Evolutionary conservation across 2,797 vertebrate species (phyloP).

Genomic region (Mormyrus hasselquistii): DNA sequence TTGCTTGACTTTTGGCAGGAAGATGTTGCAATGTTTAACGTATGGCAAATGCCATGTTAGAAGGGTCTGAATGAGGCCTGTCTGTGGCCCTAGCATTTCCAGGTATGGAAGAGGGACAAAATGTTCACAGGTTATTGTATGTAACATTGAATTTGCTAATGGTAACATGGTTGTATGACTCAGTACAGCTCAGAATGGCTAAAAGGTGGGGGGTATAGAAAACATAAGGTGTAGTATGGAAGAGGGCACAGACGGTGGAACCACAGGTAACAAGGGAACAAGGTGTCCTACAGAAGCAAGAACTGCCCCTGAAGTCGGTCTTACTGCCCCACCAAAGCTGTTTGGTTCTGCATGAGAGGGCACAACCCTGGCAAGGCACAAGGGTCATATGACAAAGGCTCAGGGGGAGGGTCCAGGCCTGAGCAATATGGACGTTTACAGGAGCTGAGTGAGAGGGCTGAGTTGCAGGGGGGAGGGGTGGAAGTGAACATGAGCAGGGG

Average conservation of each 20-base stretch:
- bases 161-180: neutral
- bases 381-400: conserved; percentile 68
- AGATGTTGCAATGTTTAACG: neutral
- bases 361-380: conserved; percentile 60
- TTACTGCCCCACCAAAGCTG: conserved; percentile 36
- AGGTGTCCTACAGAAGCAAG: conserved; percentile 45
- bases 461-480: conserved; percentile 24
- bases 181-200: neutral
- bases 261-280: conserved; percentile 40
- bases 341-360: conserved; percentile 65
- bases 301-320: conserved; percentile 49
- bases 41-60: neutral
- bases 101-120: neutral
- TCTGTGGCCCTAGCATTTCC: neutral
- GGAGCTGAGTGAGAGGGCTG: conserved; percentile 59
- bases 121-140: neutral
- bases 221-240: neutral
- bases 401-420: conserved; percentile 58
- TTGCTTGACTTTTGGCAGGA: neutral
- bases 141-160: neutral
- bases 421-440: conserved; percentile 49
- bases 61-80: neutral
- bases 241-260: neutral
- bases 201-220: neutral
- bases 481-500: conserved; percentile 39